Percentiles rank a stretch among this genome's conserved stretches.
Conservation (phyloP, 2,113 vertebrate genomes). For the Heterocephalus glaber region DNA sequence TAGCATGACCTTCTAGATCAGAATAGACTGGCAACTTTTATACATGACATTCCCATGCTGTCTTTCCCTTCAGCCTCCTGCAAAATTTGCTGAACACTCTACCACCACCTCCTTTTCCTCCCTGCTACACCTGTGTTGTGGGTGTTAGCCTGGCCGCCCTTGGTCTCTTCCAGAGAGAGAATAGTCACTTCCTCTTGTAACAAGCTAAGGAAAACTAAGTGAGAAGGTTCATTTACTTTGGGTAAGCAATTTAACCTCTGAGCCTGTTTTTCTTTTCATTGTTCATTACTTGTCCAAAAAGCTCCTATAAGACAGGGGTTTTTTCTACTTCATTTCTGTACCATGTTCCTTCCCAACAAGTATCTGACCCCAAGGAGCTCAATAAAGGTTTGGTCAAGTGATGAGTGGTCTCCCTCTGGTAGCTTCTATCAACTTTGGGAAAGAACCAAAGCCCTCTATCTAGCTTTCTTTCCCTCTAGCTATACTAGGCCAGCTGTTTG, state of each 20-base stretch:
- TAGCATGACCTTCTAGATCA: neutral
- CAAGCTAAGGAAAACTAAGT: constrained; percentile 1
- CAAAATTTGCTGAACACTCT: neutral
- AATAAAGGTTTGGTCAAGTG: constrained; percentile 66
- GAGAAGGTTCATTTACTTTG: constrained; percentile 9
- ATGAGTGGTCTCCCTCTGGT: constrained; percentile 30
- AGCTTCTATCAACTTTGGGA: constrained; percentile 46
- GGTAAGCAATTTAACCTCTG: constrained; percentile 5
- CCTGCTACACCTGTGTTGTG: neutral
- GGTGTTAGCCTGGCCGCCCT: neutral
- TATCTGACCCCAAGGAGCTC: constrained; percentile 44
- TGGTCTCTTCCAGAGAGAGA: neutral
- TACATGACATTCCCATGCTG: neutral
- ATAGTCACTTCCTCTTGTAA: neutral
- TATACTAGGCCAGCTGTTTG: neutral
- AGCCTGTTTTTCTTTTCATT: constrained; percentile 27
- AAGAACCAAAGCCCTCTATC: neutral
- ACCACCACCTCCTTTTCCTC: neutral
- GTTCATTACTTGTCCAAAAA: constrained; percentile 48
- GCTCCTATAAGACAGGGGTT: neutral
- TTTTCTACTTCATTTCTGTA: constrained; percentile 16
- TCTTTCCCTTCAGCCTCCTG: neutral
- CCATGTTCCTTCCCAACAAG: neutral
- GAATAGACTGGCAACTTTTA: neutral
- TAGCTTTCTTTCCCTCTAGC: neutral